phyloP scores from a whole-genome alignment of 2,888 invertebrate species.

The Euphydryas editha region DNA sequence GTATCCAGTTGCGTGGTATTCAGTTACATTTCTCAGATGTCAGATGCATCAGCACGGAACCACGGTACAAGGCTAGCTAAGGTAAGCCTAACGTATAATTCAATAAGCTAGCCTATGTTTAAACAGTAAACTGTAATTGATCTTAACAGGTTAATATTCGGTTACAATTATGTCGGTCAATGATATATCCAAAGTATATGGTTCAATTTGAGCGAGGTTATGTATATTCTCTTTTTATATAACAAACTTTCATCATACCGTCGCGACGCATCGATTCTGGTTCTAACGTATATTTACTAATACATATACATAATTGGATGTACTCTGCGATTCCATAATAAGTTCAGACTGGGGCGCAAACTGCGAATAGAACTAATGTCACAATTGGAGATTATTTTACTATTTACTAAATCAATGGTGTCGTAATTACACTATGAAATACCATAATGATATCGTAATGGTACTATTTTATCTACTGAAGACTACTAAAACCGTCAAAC shows the following conservation, averaged over 20 bases:
- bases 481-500: no score
- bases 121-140: neutral
- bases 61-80: conserved; percentile 63
- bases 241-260: no score
- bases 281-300: no score
- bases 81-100: neutral
- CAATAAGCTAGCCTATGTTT: neutral
- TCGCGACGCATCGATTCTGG: no score
- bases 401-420: neutral
- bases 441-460: no score
- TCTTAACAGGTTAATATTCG: conserved; percentile 39
- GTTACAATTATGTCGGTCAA: conserved; percentile 31
- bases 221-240: neutral
- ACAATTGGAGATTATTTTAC: no score
- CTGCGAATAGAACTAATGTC: conserved; percentile 7
- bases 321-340: no score
- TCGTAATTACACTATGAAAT: no score
- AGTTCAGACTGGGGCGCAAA: conserved; percentile 32
- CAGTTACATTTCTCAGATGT: conserved; percentile 62
- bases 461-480: no score
- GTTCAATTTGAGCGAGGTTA: conserved; percentile 46
- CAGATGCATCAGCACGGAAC: conserved; percentile 63
- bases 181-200: conserved; percentile 41
- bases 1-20: conserved; percentile 57
- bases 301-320: no score